Base-by-base conservation (phyloP, 2,797 vertebrate species). In the Sternarchorhynchus goeldii region DNA sequence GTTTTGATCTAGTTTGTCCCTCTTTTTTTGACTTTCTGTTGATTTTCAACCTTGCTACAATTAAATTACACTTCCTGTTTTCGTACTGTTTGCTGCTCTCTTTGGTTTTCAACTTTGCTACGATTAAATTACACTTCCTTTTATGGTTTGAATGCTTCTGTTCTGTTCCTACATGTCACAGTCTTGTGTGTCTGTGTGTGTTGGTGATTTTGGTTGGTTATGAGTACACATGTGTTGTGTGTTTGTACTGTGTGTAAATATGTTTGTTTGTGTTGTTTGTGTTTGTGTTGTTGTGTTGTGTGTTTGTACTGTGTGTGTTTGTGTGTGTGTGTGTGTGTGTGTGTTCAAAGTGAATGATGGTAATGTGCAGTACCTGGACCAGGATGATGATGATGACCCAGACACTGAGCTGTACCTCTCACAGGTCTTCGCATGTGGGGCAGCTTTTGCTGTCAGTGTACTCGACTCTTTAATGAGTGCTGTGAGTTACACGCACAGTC, bases 341-440 rank as follows among this genome's bases (percentile, higher is more conserved):
- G 20, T 75, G 5, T 77, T 92, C 84, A 84, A 86, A 99, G 98
- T 99, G 90, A 99, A 99, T 7, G 98, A 99, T 91, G 97, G 97
- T 84, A 99, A 99, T 63, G 98, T 99, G 93, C 98, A 99, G 93
- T 99, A 99, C 93, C 90, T 99, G 96, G 98, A 99, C 95, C 98
- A 99, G 94, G 98, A 99, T 6, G 98, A 99, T 17, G 98, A 99
- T 1, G 98, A 99, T 67, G 98, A 99, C 85, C 98, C 98, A 0
- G 98, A 99, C 91, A 99, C 98, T 8, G 97, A 99, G 91, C 91
- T 99, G 90, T 99, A 99, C 89, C 96, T 99, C 87, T 99, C 98
- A 0, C 98, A 99, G 88, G 97, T 97, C n/a, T 99, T 99, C 79
- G 97, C 97, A 68, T 99, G 97, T 76, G 97, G 97, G 86, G 98